Evolutionary conservation across 2,797 vertebrate species (phyloP).

Genomic region (Gallinago solitaria): DNA sequence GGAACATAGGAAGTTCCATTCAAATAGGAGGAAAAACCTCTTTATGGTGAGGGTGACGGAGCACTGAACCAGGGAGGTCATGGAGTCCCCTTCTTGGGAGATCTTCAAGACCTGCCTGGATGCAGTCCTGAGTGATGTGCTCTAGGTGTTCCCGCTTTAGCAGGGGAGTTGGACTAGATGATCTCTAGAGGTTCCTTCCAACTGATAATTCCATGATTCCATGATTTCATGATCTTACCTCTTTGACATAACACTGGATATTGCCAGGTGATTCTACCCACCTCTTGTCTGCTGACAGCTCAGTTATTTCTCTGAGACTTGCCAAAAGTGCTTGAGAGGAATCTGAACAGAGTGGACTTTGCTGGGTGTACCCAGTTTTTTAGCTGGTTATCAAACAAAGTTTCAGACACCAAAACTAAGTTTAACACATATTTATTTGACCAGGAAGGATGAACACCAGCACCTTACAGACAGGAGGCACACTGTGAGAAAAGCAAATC

Average conservation of each 20-base stretch:
- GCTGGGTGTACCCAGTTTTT: neutral
- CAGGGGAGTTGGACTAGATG: too few species aligned
- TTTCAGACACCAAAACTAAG: neutral
- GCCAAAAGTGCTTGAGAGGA: neutral
- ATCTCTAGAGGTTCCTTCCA: too few species aligned
- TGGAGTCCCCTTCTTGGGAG: too few species aligned
- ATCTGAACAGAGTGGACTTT: neutral
- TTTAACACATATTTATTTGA: neutral
- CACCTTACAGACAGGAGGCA: neutral
- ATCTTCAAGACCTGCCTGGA: too few species aligned
- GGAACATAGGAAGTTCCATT: too few species aligned
- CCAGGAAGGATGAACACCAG: neutral
- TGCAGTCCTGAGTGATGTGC: too few species aligned
- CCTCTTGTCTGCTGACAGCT: neutral
- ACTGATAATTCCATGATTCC: too few species aligned
- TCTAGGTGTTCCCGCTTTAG: too few species aligned
- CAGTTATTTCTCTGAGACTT: neutral
- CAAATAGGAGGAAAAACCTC: too few species aligned
- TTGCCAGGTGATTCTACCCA: neutral
- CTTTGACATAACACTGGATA: fast-evolving
- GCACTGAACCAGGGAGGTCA: too few species aligned
- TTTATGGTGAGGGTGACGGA: too few species aligned
- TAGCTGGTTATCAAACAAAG: neutral
- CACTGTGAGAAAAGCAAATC: neutral
- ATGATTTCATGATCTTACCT: neutral